These are phyloP conservation scores for Epizoanthus fatuus DNA, from an alignment of 92 coral and sea anemone genomes.

Conservation along the genomic window DNA sequence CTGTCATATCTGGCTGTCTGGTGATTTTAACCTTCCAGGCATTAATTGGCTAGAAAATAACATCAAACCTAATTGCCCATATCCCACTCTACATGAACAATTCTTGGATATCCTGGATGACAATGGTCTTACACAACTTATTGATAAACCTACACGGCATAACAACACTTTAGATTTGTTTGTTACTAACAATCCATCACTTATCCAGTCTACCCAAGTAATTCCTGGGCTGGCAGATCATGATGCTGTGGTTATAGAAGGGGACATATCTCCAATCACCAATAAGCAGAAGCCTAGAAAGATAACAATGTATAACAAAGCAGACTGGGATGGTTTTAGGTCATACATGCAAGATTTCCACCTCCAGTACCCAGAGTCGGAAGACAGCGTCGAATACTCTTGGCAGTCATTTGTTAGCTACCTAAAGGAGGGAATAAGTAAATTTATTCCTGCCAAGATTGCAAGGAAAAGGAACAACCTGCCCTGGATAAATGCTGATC, in stretches of 20 bases:
- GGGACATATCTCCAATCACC: conserved; percentile 28
- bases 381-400: conserved; percentile 7
- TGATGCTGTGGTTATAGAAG: conserved; percentile 29
- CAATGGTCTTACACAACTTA: too few species aligned
- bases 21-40: too few species aligned
- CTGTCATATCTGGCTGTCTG: too few species aligned
- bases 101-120: too few species aligned
- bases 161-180: too few species aligned
- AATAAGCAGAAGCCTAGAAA: conserved; percentile 48
- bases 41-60: too few species aligned
- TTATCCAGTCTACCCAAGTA: too few species aligned
- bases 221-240: conserved; percentile 17
- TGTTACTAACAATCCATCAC: too few species aligned
- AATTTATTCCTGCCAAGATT: conserved; percentile 19
- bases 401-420: conserved; percentile 29
- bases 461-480: not conserved
- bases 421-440: conserved; percentile 13
- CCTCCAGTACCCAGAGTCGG: not conserved
- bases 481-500: conserved; percentile 39
- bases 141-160: too few species aligned
- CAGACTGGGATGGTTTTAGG: conserved; percentile 53
- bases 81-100: too few species aligned
- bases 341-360: conserved; percentile 17
- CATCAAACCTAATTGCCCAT: too few species aligned
- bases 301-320: conserved; percentile 36